Percentiles rank a stretch among this genome's conserved stretches.
Evolutionary conservation across 2,888 invertebrate species (phyloP).

Genomic region (Callyntrura sp.): DNA sequence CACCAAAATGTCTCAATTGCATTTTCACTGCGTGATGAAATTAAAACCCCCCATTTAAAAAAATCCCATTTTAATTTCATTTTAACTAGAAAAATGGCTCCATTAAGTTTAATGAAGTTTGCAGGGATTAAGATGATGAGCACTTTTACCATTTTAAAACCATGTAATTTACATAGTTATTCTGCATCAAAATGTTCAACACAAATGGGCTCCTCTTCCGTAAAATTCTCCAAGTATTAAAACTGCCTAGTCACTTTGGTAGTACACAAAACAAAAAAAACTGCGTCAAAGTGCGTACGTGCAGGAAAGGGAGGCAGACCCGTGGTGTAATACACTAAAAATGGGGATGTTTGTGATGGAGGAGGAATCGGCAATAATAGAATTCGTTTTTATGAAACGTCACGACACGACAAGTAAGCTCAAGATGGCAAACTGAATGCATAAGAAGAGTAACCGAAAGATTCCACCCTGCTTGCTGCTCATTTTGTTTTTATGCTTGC

Average conservation of each 20-base stretch:
- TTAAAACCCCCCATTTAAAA: background rate
- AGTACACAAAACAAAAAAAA: background rate
- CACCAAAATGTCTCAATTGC: no score
- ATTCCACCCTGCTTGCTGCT: constrained; percentile 49
- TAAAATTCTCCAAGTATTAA: background rate
- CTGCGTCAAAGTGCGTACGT: constrained; percentile 23
- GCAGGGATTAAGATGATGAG: constrained; percentile 33
- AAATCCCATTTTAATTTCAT: constrained; percentile 25
- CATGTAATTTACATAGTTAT: constrained; percentile 29
- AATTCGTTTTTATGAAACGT: constrained; percentile 61
- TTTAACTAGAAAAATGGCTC: constrained; percentile 64
- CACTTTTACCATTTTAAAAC: constrained; percentile 46
- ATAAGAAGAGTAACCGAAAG: background rate
- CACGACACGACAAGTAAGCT: constrained; percentile 21
- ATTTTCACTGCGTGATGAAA: constrained; percentile 10
- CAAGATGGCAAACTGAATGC: background rate
- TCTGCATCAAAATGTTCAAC: background rate
- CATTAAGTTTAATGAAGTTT: constrained; percentile 70
- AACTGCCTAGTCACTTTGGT: background rate
- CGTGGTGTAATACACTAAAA: background rate
- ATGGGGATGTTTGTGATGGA: background rate
- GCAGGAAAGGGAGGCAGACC: background rate
- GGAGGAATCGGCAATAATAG: constrained; percentile 37
- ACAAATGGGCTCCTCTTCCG: background rate
- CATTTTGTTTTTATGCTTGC: constrained; percentile 27